Percentiles rank a stretch among this genome's conserved stretches.
These are phyloP conservation scores for Umimayanthus chanpuru DNA, from an alignment of 92 coral and sea anemone genomes.

Conservation along the genomic window DNA sequence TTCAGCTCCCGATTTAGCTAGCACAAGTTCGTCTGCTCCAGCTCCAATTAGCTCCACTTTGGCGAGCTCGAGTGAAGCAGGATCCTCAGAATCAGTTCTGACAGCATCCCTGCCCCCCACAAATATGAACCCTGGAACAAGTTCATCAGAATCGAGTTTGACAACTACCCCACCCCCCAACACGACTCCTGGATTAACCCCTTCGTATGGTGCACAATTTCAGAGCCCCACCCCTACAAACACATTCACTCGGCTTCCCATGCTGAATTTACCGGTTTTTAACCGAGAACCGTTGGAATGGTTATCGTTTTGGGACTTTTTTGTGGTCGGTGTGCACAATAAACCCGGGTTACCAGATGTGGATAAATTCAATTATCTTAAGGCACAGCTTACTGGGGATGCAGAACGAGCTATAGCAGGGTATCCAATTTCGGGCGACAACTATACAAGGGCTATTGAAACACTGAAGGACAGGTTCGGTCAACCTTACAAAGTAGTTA, in stretches of 20 bases:
- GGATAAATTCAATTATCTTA: conserved; percentile 46
- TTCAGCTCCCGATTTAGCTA: too few relatives aligned
- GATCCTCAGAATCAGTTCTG: too few relatives aligned
- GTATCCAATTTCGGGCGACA: conserved; percentile 38
- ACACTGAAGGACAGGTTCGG: conserved; percentile 43
- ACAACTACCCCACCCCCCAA: too few relatives aligned
- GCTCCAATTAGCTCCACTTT: too few relatives aligned
- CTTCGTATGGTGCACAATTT: too few relatives aligned
- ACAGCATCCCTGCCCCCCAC: too few relatives aligned
- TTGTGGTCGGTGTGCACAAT: conserved; percentile 42
- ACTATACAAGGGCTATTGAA: conserved; percentile 39
- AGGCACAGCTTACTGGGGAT: conserved; percentile 51
- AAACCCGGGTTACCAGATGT: conserved; percentile 39
- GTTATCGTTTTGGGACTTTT: conserved; percentile 54
- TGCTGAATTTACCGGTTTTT: conserved; percentile 47
- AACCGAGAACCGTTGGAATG: conserved; percentile 49
- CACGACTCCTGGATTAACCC: too few relatives aligned
- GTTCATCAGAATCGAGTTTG: too few relatives aligned
- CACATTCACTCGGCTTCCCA: conserved; percentile 47
- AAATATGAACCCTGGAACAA: too few relatives aligned
- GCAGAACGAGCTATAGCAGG: conserved; percentile 53
- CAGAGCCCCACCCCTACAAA: too few relatives aligned
- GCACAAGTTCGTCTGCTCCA: too few relatives aligned
- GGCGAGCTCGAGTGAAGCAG: too few relatives aligned
- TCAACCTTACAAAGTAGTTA: conserved; percentile 13